A percentile compares a stretch with the other conserved stretches of the same genome.
These are phyloP conservation scores for Drosophila pseudotalamancana DNA, from an alignment of 2,888 invertebrate genomes.

Conservation along the genomic window DNA sequence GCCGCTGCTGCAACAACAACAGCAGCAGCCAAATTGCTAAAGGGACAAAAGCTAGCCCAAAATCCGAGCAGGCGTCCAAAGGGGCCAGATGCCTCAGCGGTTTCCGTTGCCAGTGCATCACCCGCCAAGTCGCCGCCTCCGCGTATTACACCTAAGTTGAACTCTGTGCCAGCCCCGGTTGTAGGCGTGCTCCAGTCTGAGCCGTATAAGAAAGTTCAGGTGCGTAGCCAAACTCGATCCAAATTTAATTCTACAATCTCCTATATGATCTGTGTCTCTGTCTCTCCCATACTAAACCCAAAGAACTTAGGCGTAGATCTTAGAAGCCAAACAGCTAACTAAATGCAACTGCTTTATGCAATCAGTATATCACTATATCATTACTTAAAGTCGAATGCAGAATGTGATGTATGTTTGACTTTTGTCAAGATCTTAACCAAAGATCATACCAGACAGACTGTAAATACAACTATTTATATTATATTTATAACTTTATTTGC, in stretches of 20 bases:
- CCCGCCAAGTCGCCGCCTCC: constrained; percentile 36
- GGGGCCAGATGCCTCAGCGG: constrained; percentile 31
- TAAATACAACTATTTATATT: background rate
- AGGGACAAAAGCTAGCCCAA: constrained; percentile 35
- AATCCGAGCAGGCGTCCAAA: constrained; percentile 31
- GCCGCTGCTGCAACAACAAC: constrained; percentile 7
- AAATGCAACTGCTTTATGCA: background rate
- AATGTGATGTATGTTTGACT: too few relatives aligned
- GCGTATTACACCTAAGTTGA: constrained; percentile 43
- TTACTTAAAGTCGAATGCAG: too few relatives aligned
- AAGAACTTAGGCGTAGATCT: background rate
- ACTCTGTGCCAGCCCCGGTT: constrained; percentile 44
- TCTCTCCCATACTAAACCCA: background rate
- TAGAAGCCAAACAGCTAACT: background rate
- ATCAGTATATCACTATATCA: background rate
- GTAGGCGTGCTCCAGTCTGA: constrained; percentile 62
- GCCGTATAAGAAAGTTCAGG: constrained; percentile 76
- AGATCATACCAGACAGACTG: too few relatives aligned
- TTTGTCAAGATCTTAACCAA: too few relatives aligned
- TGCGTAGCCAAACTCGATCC: constrained; percentile 27
- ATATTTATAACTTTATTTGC: background rate
- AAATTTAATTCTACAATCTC: background rate
- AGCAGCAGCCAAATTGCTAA: background rate
- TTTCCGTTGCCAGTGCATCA: constrained; percentile 22
- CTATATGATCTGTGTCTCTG: background rate